These are phyloP conservation scores for Eupithecia dodoneata DNA, from an alignment of 2,888 invertebrate species.

Conservation along the genomic window DNA sequence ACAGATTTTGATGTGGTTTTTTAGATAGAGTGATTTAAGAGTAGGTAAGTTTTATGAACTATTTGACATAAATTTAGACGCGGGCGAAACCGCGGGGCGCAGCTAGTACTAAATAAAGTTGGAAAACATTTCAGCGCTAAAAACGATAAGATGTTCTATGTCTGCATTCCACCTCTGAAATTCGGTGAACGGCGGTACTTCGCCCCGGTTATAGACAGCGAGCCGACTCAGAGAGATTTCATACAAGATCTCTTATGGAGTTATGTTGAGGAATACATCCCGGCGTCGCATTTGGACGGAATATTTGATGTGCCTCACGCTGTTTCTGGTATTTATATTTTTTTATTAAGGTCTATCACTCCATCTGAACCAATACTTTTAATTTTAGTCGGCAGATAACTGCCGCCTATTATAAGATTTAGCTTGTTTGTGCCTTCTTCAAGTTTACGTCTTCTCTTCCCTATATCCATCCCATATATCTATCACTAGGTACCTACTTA, in stretches of 20 bases:
- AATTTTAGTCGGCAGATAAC: neutral
- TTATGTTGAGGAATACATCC: conserved; percentile 58
- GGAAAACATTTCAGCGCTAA: conserved; percentile 57
- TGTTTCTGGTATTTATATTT: conserved; percentile 59
- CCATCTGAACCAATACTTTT: neutral
- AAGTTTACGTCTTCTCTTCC: neutral
- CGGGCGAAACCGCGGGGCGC: too few relatives aligned
- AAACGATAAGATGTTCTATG: conserved; percentile 59
- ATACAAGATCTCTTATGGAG: conserved; percentile 63
- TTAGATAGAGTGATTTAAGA: too few relatives aligned
- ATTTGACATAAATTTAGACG: too few relatives aligned
- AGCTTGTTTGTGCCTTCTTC: neutral
- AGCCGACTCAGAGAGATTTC: conserved; percentile 48
- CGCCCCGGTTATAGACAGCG: conserved; percentile 56
- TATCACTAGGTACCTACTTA: too few relatives aligned
- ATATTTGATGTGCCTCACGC: conserved; percentile 61
- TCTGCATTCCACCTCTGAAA: conserved; percentile 61
- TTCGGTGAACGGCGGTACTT: conserved; percentile 71
- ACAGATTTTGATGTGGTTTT: too few relatives aligned
- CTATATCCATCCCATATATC: too few relatives aligned
- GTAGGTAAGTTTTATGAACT: too few relatives aligned
- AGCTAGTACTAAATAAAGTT: neutral
- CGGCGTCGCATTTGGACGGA: conserved; percentile 62
- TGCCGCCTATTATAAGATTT: neutral
- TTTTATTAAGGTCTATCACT: neutral